A percentile compares a stretch with the other conserved stretches of the same genome.
Conservation (phyloP, 2,113 vertebrate species). For the Paradisaea rubra region DNA sequence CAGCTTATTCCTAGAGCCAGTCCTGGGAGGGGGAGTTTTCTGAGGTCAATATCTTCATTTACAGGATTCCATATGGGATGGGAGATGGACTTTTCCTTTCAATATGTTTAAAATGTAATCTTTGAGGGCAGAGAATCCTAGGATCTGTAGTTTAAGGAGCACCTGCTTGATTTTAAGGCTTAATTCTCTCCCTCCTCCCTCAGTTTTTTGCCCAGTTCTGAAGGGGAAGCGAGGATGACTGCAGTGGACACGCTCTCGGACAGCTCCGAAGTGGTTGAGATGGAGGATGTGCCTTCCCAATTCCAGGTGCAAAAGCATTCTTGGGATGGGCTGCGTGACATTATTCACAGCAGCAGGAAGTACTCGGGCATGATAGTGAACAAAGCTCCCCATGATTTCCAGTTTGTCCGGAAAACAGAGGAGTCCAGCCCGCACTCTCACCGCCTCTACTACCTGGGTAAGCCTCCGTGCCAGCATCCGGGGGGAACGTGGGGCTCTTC, state of each 20-base stretch:
- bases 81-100: not conserved
- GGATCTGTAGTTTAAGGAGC: not conserved
- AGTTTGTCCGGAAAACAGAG: constrained; percentile 86
- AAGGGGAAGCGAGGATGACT: constrained; percentile 80
- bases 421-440: constrained; percentile 87
- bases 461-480: not conserved
- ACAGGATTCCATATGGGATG: not conserved
- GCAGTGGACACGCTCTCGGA: constrained; percentile 75
- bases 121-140: not conserved
- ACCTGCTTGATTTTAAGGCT: not conserved
- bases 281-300: constrained; percentile 78
- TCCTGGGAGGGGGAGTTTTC: not conserved
- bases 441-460: constrained; percentile 92
- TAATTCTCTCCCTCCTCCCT: not conserved
- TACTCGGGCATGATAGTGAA: constrained; percentile 85
- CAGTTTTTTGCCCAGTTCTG: constrained; percentile 67
- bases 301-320: constrained; percentile 91
- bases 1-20: not conserved
- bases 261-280: constrained; percentile 77
- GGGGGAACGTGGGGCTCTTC: not conserved
- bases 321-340: constrained; percentile 87
- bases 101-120: not conserved
- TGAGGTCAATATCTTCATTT: not conserved
- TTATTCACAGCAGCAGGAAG: constrained; percentile 93
- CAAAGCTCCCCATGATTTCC: constrained; percentile 94